These are phyloP conservation scores for Himalopsyche japonica DNA, from an alignment of 2,888 invertebrate genomes.

Conservation along the genomic window DNA sequence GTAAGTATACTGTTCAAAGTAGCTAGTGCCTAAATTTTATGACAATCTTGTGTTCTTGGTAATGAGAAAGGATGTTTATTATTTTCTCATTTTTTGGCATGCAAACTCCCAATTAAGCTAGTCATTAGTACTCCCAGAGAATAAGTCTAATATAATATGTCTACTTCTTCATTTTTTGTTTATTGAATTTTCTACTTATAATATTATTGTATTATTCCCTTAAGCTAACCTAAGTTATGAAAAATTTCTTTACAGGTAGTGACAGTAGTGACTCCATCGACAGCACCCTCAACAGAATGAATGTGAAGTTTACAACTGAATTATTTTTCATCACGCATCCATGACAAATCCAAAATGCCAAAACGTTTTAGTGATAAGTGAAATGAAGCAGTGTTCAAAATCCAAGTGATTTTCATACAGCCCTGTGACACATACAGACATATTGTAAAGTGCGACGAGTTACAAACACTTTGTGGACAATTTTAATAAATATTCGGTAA, in stretches of 20 bases:
- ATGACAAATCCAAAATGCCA: background rate
- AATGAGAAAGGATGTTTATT: no score
- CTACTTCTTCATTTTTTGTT: no score
- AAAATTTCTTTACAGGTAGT: slow-evolving; percentile 43
- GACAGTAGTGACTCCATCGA: slow-evolving; percentile 44
- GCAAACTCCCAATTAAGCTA: no score
- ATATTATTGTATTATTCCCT: no score
- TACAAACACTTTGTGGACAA: background rate
- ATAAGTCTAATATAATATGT: no score
- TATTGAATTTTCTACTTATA: no score
- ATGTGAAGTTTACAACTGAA: background rate
- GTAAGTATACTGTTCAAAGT: no score
- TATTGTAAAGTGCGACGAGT: background rate
- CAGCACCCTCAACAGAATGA: slow-evolving; percentile 23
- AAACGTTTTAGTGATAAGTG: background rate
- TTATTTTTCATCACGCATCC: background rate
- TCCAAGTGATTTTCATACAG: background rate
- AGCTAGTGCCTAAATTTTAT: no score
- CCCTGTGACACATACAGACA: background rate
- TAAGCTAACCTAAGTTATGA: no score
- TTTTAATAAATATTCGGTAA: background rate
- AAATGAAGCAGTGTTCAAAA: background rate
- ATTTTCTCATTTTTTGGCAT: no score
- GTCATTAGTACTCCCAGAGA: no score
- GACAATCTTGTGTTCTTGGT: no score